These are phyloP conservation scores for Pontoporia blainvillei DNA, from an alignment of 2,113 vertebrate species.

Conservation along the genomic window DNA sequence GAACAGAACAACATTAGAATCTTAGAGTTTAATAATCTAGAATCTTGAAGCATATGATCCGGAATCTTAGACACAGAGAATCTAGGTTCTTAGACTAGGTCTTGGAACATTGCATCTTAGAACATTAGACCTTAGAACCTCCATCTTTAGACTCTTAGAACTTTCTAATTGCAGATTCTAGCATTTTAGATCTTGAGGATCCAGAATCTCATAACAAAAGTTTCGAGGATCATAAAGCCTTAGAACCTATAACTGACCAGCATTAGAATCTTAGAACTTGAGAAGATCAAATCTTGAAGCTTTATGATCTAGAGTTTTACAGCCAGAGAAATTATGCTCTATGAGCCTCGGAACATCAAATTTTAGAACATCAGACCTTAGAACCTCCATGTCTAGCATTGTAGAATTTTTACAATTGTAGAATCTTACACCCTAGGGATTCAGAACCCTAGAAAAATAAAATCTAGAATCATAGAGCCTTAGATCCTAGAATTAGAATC, in stretches of 20 bases:
- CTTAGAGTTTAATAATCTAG: slow-evolving; percentile 37
- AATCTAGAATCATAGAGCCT: slow-evolving; percentile 13
- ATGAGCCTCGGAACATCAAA: not conserved
- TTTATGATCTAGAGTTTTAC: not conserved
- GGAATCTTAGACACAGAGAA: slow-evolving; percentile 24
- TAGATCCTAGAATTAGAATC: slow-evolving; percentile 1
- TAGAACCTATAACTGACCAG: not conserved
- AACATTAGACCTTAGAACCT: slow-evolving; percentile 15
- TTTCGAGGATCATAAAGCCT: not conserved
- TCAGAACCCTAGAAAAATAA: slow-evolving; percentile 7
- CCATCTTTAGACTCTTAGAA: not conserved
- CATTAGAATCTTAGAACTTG: slow-evolving; percentile 16
- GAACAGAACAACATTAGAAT: slow-evolving; percentile 33
- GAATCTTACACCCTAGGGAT: not conserved
- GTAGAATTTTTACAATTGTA: slow-evolving; percentile 8
- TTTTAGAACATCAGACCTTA: slow-evolving; percentile 20
- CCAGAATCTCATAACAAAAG: not conserved
- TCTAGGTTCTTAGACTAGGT: slow-evolving; percentile 13
- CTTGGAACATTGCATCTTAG: slow-evolving; percentile 37
- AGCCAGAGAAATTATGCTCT: not conserved
- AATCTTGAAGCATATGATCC: not conserved
- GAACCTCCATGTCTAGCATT: slow-evolving; percentile 2
- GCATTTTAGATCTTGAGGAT: slow-evolving; percentile 14
- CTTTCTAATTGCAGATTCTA: slow-evolving; percentile 37
- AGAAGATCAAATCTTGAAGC: slow-evolving; percentile 22